phyloP scores from a whole-genome alignment of 2,113 vertebrate genomes.

The Gymnogyps californianus region DNA sequence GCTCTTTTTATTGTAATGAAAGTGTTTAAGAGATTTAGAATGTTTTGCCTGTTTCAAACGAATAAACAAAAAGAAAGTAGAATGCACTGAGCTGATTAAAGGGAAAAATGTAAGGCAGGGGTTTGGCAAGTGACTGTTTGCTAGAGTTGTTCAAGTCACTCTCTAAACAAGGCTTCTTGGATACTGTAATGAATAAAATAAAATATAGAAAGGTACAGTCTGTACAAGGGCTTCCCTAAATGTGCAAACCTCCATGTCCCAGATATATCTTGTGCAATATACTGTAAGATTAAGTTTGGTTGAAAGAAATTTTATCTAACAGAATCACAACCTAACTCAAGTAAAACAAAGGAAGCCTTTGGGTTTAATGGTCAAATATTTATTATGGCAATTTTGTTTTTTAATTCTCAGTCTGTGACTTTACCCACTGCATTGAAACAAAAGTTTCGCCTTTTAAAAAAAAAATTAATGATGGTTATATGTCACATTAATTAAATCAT shows the following conservation, averaged over 20 bases:
- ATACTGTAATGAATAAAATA: conserved; percentile 46
- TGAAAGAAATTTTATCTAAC: conserved; percentile 23
- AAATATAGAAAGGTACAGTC: conserved; percentile 29
- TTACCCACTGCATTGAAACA: conserved; percentile 23
- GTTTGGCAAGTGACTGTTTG: conserved; percentile 72
- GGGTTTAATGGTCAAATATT: conserved; percentile 51
- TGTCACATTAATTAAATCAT: conserved; percentile 18
- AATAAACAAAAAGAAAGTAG: conserved; percentile 74
- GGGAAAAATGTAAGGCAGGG: conserved; percentile 79
- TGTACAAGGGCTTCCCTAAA: conserved; percentile 51
- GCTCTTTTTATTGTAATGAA: conserved; percentile 72
- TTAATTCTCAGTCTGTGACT: conserved; percentile 23
- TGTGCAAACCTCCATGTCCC: conserved; percentile 24
- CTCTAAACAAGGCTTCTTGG: conserved; percentile 60
- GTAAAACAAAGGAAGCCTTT: conserved; percentile 55
- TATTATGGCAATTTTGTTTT: conserved; percentile 21
- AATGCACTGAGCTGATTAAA: conserved; percentile 95
- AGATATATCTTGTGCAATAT: conserved; percentile 63
- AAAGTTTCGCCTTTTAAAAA: neutral
- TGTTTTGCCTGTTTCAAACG: conserved; percentile 71
- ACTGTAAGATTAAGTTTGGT: conserved; percentile 58
- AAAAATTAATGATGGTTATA: neutral
- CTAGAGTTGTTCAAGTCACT: conserved; percentile 59
- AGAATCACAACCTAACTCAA: conserved; percentile 46
- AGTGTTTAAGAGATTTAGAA: conserved; percentile 69